These are phyloP conservation scores for Pectinophora gossypiella DNA, from an alignment of 1,140 invertebrate genomes.

Conservation along the genomic window DNA sequence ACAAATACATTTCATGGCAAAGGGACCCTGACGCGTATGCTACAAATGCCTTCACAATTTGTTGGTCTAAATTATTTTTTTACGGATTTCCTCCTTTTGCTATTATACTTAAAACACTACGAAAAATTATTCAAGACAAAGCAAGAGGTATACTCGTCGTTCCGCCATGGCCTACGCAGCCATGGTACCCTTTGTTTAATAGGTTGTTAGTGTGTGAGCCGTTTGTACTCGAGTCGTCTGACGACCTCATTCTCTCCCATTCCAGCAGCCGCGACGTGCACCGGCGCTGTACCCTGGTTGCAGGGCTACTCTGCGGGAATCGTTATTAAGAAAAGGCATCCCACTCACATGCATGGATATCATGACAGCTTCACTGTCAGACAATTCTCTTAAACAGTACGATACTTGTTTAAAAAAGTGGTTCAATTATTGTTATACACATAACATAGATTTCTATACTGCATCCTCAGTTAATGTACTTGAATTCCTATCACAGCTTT, in stretches of 20 bases:
- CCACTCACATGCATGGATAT: slow-evolving; percentile 15
- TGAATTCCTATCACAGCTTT: slow-evolving; percentile 1
- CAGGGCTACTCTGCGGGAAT: neutral
- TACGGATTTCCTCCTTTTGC: slow-evolving; percentile 8
- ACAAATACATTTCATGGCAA: slow-evolving; percentile 7
- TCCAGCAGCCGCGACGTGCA: slow-evolving; percentile 1
- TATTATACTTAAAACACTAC: neutral
- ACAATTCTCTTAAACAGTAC: slow-evolving; percentile 34
- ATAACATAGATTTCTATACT: neutral
- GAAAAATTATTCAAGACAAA: slow-evolving; percentile 1
- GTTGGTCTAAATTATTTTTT: neutral
- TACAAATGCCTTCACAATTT: slow-evolving; percentile 6
- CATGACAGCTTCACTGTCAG: slow-evolving; percentile 17
- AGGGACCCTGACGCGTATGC: slow-evolving; percentile 7
- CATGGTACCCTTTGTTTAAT: slow-evolving; percentile 7
- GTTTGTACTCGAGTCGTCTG: neutral
- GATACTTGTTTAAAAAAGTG: slow-evolving; percentile 12
- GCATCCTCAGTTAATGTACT: neutral
- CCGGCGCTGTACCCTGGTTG: slow-evolving; percentile 7
- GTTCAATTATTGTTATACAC: slow-evolving; percentile 1
- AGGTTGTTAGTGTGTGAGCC: neutral
- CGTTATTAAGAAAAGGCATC: slow-evolving; percentile 7
- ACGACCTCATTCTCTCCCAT: slow-evolving; percentile 1
- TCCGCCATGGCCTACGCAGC: slow-evolving; percentile 6
- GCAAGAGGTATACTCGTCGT: neutral